Evolutionary conservation across 2,888 invertebrate genomes (phyloP).

Genomic region (Troides aeacus): DNA sequence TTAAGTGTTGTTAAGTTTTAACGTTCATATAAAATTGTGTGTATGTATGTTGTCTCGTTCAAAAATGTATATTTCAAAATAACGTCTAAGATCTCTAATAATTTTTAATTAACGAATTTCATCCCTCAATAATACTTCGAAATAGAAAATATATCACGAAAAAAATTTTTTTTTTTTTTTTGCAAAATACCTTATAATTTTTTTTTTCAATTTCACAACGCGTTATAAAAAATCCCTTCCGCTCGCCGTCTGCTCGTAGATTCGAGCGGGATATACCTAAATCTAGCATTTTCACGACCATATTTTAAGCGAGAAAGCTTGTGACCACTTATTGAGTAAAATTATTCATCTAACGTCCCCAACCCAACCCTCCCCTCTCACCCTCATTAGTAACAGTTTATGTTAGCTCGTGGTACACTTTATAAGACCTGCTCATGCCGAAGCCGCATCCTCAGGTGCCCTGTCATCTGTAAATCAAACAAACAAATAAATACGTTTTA

Average conservation of each 20-base stretch:
- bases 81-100: constrained; percentile 7
- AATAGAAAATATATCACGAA: constrained; percentile 54
- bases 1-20: no score
- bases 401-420: constrained; percentile 67
- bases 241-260: constrained; percentile 38
- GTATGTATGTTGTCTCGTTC: not conserved
- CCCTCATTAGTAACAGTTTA: constrained; percentile 48
- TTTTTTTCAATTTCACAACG: constrained; percentile 67
- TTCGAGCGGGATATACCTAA: constrained; percentile 25
- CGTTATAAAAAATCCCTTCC: constrained; percentile 68
- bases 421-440: constrained; percentile 47
- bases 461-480: constrained; percentile 72
- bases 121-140: constrained; percentile 28
- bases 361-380: no score
- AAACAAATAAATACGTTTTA: not conserved
- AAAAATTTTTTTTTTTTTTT: constrained; percentile 36
- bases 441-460: constrained; percentile 66
- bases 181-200: constrained; percentile 38
- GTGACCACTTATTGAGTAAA: constrained; percentile 58
- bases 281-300: constrained; percentile 41
- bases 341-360: constrained; percentile 47
- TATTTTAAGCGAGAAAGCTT: constrained; percentile 37
- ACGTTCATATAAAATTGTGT: not conserved
- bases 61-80: constrained; percentile 6
- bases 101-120: constrained; percentile 17